Evolutionary conservation across 2,888 invertebrate genomes (phyloP).

Genomic region (Drosophila cracens): DNA sequence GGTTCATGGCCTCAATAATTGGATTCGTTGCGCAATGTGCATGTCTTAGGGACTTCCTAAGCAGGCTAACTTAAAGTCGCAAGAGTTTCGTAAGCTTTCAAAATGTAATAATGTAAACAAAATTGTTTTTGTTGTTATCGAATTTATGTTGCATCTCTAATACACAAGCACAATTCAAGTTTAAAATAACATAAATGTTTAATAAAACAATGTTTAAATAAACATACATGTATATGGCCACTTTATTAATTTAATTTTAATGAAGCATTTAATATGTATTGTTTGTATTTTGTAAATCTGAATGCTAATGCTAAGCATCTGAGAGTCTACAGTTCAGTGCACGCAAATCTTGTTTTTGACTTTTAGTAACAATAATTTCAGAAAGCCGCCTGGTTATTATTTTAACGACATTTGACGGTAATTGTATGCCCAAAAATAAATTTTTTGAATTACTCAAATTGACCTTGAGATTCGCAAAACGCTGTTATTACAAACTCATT

Average conservation of each 20-base stretch:
- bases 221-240: not conserved
- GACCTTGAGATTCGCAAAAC: conserved; percentile 51
- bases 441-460: conserved; percentile 40
- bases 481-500: conserved; percentile 29
- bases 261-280: not conserved
- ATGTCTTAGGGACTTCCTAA: conserved; percentile 20
- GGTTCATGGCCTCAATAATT: conserved; percentile 27
- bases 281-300: not conserved
- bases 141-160: not conserved
- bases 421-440: conserved; percentile 32
- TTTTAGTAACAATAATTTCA: conserved; percentile 26
- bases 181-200: too few relatives aligned
- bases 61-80: conserved; percentile 2
- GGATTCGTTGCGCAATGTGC: conserved; percentile 30
- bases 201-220: too few relatives aligned
- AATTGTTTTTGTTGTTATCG: not conserved
- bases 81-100: not conserved
- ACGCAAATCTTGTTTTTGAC: not conserved
- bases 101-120: not conserved
- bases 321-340: conserved; percentile 2
- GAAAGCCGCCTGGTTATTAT: conserved; percentile 33
- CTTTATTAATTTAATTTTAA: not conserved
- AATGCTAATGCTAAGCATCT: not conserved
- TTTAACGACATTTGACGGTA: conserved; percentile 34
- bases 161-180: not conserved